A percentile compares a stretch with the other conserved stretches of the same genome.
Evolutionary conservation across 1,140 invertebrate genomes (phyloP).

Genomic region (Mizuhopecten yessoensis): DNA sequence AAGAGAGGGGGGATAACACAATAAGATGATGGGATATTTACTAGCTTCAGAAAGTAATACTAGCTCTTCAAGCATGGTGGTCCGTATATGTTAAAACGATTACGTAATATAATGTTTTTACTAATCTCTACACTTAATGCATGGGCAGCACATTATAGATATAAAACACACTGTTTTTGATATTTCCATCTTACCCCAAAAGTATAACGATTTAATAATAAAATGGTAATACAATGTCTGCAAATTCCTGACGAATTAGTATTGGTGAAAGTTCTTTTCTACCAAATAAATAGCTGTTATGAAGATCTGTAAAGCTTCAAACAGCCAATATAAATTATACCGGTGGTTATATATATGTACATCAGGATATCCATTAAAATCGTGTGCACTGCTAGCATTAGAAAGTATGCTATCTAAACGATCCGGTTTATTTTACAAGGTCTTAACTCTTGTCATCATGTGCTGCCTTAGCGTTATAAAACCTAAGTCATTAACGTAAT

Average conservation of each 20-base stretch:
- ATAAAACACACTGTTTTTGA: not conserved
- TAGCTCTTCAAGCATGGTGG: not conserved
- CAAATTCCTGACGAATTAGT: not conserved
- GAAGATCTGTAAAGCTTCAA: not conserved
- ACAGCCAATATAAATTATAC: not conserved
- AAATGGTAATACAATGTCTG: not conserved
- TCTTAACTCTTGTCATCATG: slow-evolving; percentile 11
- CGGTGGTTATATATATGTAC: too few species aligned
- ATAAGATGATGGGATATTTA: not conserved
- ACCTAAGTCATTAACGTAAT: slow-evolving; percentile 13
- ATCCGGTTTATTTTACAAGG: slow-evolving; percentile 32
- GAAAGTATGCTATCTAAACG: not conserved
- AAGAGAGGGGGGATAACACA: too few species aligned
- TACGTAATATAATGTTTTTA: not conserved
- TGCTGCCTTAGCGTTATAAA: not conserved
- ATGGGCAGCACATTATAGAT: not conserved
- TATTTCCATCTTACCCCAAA: not conserved
- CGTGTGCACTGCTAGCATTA: not conserved
- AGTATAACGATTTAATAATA: not conserved
- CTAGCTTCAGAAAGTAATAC: not conserved
- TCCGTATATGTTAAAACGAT: not conserved
- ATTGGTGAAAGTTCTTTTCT: not conserved
- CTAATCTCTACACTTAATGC: not conserved
- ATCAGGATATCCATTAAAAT: not conserved
- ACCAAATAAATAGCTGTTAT: not conserved